Percentiles rank a stretch among this genome's conserved stretches.
Conservation (phyloP, 2,113 vertebrate genomes). For the Poeciliopsis turrubarensis region DNA sequence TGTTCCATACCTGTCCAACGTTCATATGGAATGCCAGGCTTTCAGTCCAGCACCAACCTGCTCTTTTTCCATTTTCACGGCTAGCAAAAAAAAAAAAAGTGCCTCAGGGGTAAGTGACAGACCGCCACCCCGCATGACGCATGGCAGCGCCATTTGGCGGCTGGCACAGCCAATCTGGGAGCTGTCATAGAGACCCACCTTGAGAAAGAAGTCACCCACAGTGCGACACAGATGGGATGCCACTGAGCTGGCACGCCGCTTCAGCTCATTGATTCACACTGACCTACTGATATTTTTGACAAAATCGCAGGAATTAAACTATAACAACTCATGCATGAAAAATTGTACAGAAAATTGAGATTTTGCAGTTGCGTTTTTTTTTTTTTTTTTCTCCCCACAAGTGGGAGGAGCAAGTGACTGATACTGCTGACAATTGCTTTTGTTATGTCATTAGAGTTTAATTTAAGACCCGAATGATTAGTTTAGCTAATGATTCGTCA, state of each 20-base stretch:
- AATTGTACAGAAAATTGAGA: slow-evolving; percentile 9
- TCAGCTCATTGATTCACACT: slow-evolving; percentile 64
- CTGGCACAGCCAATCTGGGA: slow-evolving; percentile 69
- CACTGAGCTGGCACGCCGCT: slow-evolving; percentile 32
- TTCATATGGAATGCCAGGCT: background rate
- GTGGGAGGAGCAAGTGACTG: background rate
- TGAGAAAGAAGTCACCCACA: slow-evolving; percentile 45
- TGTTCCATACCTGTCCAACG: background rate
- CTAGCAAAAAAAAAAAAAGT: background rate
- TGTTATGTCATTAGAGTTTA: background rate
- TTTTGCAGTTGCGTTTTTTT: too few relatives aligned
- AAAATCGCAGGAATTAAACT: slow-evolving; percentile 21
- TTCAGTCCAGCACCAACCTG: background rate
- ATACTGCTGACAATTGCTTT: background rate
- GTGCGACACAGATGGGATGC: slow-evolving; percentile 59
- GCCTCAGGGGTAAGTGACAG: slow-evolving; percentile 66
- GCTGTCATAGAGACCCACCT: slow-evolving; percentile 52
- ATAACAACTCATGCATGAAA: slow-evolving; percentile 43
- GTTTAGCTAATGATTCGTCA: slow-evolving; percentile 36
- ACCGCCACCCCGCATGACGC: slow-evolving; percentile 63
- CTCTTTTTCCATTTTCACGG: slow-evolving; percentile 17
- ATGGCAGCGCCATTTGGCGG: slow-evolving; percentile 56
- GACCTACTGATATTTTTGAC: slow-evolving; percentile 45
- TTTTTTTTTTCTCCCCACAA: too few relatives aligned
- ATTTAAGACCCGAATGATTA: background rate